Conservation (phyloP, 1,140 invertebrate species). For the Drosophila littoralis region DNA sequence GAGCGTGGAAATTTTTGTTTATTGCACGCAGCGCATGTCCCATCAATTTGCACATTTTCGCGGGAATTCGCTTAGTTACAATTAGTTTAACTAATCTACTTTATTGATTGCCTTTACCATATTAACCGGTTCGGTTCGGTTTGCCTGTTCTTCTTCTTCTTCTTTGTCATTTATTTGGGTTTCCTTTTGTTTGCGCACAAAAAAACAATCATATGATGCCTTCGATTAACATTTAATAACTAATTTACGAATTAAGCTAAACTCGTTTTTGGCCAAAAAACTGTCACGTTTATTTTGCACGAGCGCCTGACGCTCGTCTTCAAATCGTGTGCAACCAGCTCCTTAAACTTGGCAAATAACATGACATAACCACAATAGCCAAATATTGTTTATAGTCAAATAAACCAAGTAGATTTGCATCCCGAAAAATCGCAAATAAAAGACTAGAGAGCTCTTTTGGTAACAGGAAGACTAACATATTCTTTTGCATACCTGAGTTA, state of each 20-base stretch:
- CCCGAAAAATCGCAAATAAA: too few species aligned
- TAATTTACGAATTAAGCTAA: constrained; percentile 39
- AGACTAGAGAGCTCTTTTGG: too few species aligned
- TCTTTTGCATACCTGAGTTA: too few species aligned
- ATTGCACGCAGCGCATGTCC: constrained; percentile 53
- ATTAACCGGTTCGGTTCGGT: constrained; percentile 41
- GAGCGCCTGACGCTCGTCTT: not conserved
- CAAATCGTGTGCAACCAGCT: not conserved
- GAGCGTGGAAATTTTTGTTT: constrained; percentile 58
- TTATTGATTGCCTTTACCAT: constrained; percentile 40
- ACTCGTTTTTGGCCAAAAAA: constrained; percentile 23
- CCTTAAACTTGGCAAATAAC: not conserved
- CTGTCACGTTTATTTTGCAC: constrained; percentile 34
- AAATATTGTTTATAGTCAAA: not conserved
- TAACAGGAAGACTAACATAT: too few species aligned
- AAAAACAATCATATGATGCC: constrained; percentile 35
- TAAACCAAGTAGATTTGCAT: too few species aligned
- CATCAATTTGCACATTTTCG: constrained; percentile 53
- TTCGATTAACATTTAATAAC: constrained; percentile 37
- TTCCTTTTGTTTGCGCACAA: not conserved
- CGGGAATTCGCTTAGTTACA: constrained; percentile 24
- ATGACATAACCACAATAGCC: not conserved
- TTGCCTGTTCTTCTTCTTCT: not conserved
- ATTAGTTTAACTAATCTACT: constrained; percentile 46
- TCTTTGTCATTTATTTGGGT: constrained; percentile 2